Evolutionary conservation across 2,888 invertebrate genomes (phyloP).

Genomic region (Pachycephus smyrnensis): DNA sequence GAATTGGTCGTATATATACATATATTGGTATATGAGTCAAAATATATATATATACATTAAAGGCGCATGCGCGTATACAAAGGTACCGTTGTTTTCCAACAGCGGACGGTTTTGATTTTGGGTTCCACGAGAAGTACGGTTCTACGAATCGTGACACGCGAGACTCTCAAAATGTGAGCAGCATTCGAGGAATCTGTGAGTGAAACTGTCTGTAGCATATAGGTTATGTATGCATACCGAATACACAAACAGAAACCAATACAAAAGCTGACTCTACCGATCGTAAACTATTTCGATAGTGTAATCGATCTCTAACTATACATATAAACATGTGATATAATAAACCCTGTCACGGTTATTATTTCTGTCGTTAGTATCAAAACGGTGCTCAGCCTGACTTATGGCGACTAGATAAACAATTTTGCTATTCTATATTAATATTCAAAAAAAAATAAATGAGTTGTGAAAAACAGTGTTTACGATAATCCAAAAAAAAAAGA

Average conservation of each 20-base stretch:
- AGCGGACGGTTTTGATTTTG: conserved; percentile 11
- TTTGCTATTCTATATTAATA: too few species aligned
- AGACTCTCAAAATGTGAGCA: conserved; percentile 12
- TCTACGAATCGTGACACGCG: conserved; percentile 21
- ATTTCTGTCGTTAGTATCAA: background rate
- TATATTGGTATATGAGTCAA: background rate
- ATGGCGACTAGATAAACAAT: too few species aligned
- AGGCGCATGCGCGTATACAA: conserved; percentile 9
- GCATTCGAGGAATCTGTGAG: too few species aligned
- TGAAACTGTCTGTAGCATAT: too few species aligned
- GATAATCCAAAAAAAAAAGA: too few species aligned
- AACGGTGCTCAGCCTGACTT: too few species aligned
- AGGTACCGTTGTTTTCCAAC: conserved; percentile 18
- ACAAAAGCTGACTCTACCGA: conserved; percentile 10
- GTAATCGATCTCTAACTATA: conserved; percentile 33
- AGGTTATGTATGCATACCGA: too few species aligned
- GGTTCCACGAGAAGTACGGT: conserved; percentile 3
- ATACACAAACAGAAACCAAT: too few species aligned
- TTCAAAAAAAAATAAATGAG: too few species aligned
- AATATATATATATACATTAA: background rate
- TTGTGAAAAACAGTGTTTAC: too few species aligned
- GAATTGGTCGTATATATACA: too few species aligned
- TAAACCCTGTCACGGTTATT: background rate
- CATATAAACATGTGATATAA: conserved; percentile 1
- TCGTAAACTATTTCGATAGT: conserved; percentile 34